Evolutionary conservation across 1,140 invertebrate species (phyloP).

Genomic region (Drosophila kepulauana): DNA sequence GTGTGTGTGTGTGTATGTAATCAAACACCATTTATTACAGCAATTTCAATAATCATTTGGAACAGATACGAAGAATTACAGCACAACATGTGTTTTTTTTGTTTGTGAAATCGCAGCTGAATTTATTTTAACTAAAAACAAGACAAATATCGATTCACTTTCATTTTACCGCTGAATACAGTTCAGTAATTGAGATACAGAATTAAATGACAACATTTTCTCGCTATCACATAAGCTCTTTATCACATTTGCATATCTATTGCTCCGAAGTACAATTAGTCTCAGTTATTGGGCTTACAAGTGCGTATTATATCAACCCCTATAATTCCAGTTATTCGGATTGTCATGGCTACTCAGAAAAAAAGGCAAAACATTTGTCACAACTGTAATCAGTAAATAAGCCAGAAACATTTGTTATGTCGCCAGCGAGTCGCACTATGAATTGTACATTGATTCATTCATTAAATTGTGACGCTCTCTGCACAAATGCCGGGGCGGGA

Average conservation of each 20-base stretch:
- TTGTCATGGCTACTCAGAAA: constrained; percentile 31
- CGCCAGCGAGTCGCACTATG: constrained; percentile 35
- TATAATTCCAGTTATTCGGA: constrained; percentile 15
- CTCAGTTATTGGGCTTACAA: constrained; percentile 14
- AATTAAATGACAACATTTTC: not conserved
- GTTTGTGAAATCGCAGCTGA: no score
- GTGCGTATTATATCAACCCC: constrained; percentile 21
- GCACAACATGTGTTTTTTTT: no score
- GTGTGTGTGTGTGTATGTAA: not conserved
- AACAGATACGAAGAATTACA: no score
- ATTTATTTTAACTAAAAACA: no score
- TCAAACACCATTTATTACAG: not conserved
- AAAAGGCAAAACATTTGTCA: constrained; percentile 9
- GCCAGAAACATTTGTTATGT: constrained; percentile 4
- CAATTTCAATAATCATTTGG: constrained; percentile 3
- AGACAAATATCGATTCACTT: no score
- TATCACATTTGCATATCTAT: constrained; percentile 22
- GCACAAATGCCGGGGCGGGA: constrained; percentile 31
- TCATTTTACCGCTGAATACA: no score
- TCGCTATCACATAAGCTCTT: not conserved
- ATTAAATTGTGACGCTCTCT: constrained; percentile 75
- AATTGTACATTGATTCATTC: constrained; percentile 67
- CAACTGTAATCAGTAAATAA: constrained; percentile 54
- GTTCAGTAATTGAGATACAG: no score
- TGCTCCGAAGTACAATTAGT: constrained; percentile 15